Conservation (phyloP, 2,113 vertebrate genomes). For the Forbesichthys papilliferus region DNA sequence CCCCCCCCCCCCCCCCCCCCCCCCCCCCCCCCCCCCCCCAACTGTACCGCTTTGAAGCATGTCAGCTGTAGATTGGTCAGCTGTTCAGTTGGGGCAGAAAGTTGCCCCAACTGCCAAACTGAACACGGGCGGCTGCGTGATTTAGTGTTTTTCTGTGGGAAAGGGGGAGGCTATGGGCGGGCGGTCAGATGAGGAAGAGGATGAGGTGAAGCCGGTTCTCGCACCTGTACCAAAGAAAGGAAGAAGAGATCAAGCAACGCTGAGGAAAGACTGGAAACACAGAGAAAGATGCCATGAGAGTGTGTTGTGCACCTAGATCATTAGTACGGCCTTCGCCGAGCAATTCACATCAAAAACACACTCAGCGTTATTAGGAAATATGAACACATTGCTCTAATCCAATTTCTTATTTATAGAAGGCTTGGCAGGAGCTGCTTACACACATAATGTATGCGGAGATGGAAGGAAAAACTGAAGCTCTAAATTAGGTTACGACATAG, state of each 20-base stretch:
- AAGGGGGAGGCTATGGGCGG: conserved; percentile 1
- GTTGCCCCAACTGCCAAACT: too few relatives aligned
- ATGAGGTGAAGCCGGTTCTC: conserved; percentile 73
- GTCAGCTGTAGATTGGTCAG: too few relatives aligned
- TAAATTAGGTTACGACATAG: not conserved
- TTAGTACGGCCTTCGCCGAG: conserved; percentile 18
- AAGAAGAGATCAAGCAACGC: not conserved
- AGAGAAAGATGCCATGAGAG: not conserved
- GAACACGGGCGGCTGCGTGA: too few relatives aligned
- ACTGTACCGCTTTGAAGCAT: too few relatives aligned
- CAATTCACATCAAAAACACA: conserved; percentile 8
- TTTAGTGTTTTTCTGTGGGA: conserved; percentile 6
- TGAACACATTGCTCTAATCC: not conserved
- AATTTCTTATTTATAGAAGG: not conserved
- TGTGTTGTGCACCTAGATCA: conserved; percentile 27
- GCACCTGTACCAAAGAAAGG: conserved; percentile 72
- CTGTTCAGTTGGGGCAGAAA: too few relatives aligned
- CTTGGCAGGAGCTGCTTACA: not conserved
- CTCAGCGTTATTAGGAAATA: conserved; percentile 7
- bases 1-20: too few relatives aligned
- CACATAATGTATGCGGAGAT: not conserved
- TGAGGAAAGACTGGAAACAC: conserved; percentile 31
- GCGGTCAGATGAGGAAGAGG: conserved; percentile 72
- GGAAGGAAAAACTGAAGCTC: not conserved
- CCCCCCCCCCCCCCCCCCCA: too few relatives aligned